Percentiles rank a stretch among this genome's conserved stretches.
Evolutionary conservation across 2,113 vertebrate genomes (phyloP).

Genomic region (Lophochroa leadbeateri): DNA sequence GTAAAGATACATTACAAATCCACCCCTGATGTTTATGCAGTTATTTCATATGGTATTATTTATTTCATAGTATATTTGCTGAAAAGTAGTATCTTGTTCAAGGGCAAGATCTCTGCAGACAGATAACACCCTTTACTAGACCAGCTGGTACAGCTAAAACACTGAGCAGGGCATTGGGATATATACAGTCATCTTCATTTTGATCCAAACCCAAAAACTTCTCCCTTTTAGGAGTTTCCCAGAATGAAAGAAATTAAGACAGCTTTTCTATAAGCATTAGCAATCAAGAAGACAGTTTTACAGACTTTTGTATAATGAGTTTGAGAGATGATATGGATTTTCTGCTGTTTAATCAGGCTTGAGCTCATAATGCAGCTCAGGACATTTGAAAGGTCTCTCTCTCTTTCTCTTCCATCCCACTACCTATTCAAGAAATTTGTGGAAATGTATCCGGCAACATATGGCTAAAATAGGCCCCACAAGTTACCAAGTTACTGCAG

Average conservation of each 20-base stretch:
- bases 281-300: background rate
- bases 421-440: background rate
- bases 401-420: background rate
- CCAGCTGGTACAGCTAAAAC: background rate
- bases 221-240: background rate
- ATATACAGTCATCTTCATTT: background rate
- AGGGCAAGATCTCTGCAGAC: background rate
- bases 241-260: background rate
- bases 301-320: background rate
- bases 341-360: conserved; percentile 7
- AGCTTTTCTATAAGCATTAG: background rate
- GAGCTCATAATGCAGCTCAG: background rate
- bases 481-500: background rate
- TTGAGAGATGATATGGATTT: background rate
- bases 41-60: background rate
- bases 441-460: background rate
- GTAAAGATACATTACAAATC: background rate
- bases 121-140: background rate
- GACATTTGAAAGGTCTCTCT: background rate
- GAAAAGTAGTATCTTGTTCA: background rate
- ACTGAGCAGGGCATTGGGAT: background rate
- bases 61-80: background rate
- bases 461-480: background rate
- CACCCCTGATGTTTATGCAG: background rate
- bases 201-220: background rate